Evolutionary conservation across 2,888 invertebrate genomes (phyloP), one percentile per base, ranked within the genome.

Genomic region (Cosmia trapezina): DNA sequence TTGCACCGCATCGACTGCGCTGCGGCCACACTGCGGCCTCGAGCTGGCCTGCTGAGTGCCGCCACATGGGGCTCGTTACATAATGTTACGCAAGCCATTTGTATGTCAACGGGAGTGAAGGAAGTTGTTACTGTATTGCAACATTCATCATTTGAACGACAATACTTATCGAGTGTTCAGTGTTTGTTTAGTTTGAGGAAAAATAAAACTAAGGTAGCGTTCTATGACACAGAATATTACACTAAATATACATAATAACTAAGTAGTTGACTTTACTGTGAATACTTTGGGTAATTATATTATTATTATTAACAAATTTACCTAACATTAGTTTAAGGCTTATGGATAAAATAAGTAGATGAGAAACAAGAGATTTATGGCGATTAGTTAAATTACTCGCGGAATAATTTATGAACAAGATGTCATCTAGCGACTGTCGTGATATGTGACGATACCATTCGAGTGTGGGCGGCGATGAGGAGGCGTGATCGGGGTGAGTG

Each of bases 401-500:
- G 62, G 37, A 62, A 63, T 67, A 70, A 49, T 72, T 33, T 60
- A 67, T 77, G 71, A 66, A 73, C 45, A 67, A 59, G 64, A 76
- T 66, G 77, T 77, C 51, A n/a, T 54, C 51, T 66, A 57, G 63
- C 33, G 70, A 53, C 47, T 62, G n/a, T 49, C 43, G 67, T 57
- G 69, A 85, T 67, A 70, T 49, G 80, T 66, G 74, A 69, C 69
- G 70, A 71, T 76, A 72, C 60, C 78, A 80, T 74, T 75, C 73
- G 51, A 62, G 73, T 70, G 80, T 54, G 63, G 63, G 62, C 49
- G 57, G 70, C 66, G 73, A 73, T 78, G 86, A 83, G 81, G 71
- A 80, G 83, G 86, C 84, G 78, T 77, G 75, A 72, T 64, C 41
- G 76, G 37, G 76, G 78, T 69, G 74, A 77, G 80, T 81, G 83